Conservation (phyloP, 2,888 invertebrate genomes). For the Leucophenga montana region DNA sequence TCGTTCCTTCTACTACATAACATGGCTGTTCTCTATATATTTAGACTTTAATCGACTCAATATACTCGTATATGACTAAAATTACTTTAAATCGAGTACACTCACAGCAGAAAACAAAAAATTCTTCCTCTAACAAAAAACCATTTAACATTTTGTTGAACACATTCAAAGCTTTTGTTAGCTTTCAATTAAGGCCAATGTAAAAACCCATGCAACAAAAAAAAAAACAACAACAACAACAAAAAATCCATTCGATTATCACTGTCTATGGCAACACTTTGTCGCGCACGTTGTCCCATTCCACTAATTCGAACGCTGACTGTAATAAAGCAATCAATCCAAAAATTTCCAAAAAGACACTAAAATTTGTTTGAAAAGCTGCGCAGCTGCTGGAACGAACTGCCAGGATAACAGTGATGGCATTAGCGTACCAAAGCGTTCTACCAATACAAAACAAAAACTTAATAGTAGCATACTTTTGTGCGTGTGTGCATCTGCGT, state of each 20-base stretch:
- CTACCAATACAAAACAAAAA: slow-evolving; percentile 9
- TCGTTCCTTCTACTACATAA: too few relatives aligned
- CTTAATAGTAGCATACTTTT: slow-evolving; percentile 19
- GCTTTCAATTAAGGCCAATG: slow-evolving; percentile 42
- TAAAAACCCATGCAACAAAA: slow-evolving; percentile 8
- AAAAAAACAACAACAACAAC: not conserved
- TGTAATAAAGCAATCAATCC: slow-evolving; percentile 56
- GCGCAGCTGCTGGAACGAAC: not conserved
- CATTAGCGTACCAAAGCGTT: slow-evolving; percentile 15
- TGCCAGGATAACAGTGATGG: slow-evolving; percentile 2
- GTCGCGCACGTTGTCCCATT: not conserved
- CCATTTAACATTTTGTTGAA: not conserved
- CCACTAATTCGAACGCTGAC: slow-evolving; percentile 24
- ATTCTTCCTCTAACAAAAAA: not conserved
- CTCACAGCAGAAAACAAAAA: not conserved
- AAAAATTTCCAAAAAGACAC: slow-evolving; percentile 44
- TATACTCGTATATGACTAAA: too few relatives aligned
- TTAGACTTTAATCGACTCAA: too few relatives aligned
- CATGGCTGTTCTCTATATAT: too few relatives aligned
- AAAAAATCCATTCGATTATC: slow-evolving; percentile 1
- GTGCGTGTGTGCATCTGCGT: not conserved
- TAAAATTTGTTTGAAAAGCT: slow-evolving; percentile 34
- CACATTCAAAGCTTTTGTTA: slow-evolving; percentile 21
- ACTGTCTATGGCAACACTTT: slow-evolving; percentile 15
- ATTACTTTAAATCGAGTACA: not conserved